Base-by-base conservation (phyloP, 2,888 invertebrate species). In the Philonicus albiceps region DNA sequence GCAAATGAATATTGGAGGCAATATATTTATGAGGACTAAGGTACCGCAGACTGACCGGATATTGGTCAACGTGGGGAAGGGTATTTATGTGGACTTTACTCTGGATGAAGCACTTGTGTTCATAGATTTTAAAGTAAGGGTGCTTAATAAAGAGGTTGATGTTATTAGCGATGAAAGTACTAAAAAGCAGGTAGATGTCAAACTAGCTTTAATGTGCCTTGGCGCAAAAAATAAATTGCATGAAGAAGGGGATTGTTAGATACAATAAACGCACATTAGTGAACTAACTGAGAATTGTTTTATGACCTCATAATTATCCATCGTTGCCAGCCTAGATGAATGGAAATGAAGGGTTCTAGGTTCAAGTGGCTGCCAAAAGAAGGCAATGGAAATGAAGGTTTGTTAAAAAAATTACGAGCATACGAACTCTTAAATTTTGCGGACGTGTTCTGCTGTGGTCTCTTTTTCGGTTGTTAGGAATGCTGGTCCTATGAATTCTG, bases 1-100 rank as follows among this genome's bases (percentile, higher is more conserved):
- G 0, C 94, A 95, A 92, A 94, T 97, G 34, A 96, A 97, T 90
- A 92, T 98, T 40, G 97, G 97, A n/a, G 95, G 96, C 89, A 96
- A 96, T 91, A 96, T 97, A 89, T 97, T 96, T 90, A 95, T 96
- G 91, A 95, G 97, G 91, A 96, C 96, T 0, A 93, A 94, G 86
- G 94, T 97, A 84, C 92, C 93, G 83, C 95, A 96, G 90, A 93
- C 95, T 1, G 94, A 95, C 0, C 93, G 92, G 64, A 94, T 97
- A 83, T 92, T 95, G 31, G 93, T 97, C 31, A 94, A 96, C 90
- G 93, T 97, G 87, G 97, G 97, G 0, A 94, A 96, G 89, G 95
- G 96, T 85, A 94, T 95, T 89, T 97, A 94, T 91, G 92, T 97
- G 43, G 96, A 97, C 90, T 95, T 97, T 89, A 94, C 94, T 7